Evolutionary conservation across 37 sponge, comb jelly and placozoan genomes (phyloP), one percentile per base, ranked within the genome.

Genomic region (Chondrosia reniformis): DNA sequence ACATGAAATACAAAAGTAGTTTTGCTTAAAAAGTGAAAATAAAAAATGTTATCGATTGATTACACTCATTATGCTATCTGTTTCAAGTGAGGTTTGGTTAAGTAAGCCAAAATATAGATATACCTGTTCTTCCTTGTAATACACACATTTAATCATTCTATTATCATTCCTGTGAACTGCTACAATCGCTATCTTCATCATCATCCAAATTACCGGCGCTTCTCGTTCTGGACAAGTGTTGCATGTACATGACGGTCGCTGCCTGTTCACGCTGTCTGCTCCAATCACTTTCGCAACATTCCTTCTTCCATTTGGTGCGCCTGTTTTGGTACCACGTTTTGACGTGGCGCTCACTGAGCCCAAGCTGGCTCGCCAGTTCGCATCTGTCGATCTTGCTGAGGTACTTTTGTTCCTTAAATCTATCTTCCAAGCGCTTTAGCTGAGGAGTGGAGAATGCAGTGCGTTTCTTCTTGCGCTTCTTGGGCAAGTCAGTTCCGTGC

Each of bases 251-350:
- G 32, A 36, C 46, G 19, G 90, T 63, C 38, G 90, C 90, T 39
- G 90, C 83, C 1, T 31, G 12, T 63, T 90, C 90, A 31, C 83
- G 69, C 57, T 90, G 76, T 58, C 55, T 85, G 80, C 90, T 90
- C 90, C 90, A 90, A 28, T 78, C 82, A 22, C 59, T 25, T 13
- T 90, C 86, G 8, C 79, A 63, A 83, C 86, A 85, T 41, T 83
- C 86, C 38, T 52, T 58, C 66, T 91, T 91, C 85, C 63, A 89
- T 36, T 87, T 87, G 0, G 92, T 91, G 13, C 92, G 55, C 19
- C 92, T 40, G 74, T 91, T 91, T 62, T 91, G 92, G 76, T 83
- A 91, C 92, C 92, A 91, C 6, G 87, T 91, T 66, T 87, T 91
- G 37, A 91, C 81, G 42, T 91, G 88, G 45, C 81, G 80, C 67